Percentiles rank a stretch among this genome's conserved stretches.
phyloP scores from a whole-genome alignment of 2,888 invertebrate genomes.

The Panopea generosa region DNA sequence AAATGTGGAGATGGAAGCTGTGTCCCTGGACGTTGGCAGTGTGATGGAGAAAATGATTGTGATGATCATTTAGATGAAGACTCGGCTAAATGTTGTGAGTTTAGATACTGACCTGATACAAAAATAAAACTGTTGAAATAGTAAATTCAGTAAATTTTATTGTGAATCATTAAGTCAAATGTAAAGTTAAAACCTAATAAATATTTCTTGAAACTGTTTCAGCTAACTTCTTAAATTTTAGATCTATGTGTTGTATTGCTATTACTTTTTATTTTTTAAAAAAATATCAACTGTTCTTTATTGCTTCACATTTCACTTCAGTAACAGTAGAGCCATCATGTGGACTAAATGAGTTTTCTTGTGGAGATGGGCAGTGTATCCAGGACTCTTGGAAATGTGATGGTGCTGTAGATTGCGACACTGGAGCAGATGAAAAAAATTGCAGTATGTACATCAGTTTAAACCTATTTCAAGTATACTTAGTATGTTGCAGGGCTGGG shows the following conservation, averaged over 20 bases:
- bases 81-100: conserved; percentile 65
- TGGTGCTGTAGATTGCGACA: conserved; percentile 72
- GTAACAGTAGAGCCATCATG: conserved; percentile 52
- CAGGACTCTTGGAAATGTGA: conserved; percentile 73
- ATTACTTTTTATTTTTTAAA: too few relatives aligned
- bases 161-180: too few relatives aligned
- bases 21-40: conserved; percentile 92
- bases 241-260: too few relatives aligned
- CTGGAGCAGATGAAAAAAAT: conserved; percentile 72
- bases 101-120: conserved; percentile 75
- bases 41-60: conserved; percentile 92
- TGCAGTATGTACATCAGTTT: conserved; percentile 83
- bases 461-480: too few relatives aligned
- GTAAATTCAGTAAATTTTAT: too few relatives aligned
- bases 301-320: too few relatives aligned
- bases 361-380: conserved; percentile 70
- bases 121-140: too few relatives aligned
- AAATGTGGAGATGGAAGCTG: conserved; percentile 95
- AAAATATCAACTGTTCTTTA: too few relatives aligned
- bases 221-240: too few relatives aligned
- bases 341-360: conserved; percentile 59
- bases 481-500: too few relatives aligned
- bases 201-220: too few relatives aligned
- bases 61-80: conserved; percentile 73
- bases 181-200: too few relatives aligned